Conservation (phyloP, 2,888 invertebrate species). For the Lochmaea capreae region DNA sequence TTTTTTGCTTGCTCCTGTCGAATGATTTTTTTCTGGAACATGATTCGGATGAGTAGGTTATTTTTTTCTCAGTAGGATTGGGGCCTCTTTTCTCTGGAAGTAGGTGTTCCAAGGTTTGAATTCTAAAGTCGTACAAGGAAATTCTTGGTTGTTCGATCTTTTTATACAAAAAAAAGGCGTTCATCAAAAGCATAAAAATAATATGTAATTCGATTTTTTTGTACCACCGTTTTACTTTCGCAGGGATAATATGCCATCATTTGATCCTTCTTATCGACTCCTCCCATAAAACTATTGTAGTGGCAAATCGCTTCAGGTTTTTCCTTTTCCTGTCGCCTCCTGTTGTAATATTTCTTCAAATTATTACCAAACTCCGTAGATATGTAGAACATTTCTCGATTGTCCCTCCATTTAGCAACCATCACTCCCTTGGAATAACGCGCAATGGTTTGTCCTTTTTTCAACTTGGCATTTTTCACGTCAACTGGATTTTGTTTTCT, state of each 20-base stretch:
- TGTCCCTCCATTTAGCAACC: slow-evolving; percentile 55
- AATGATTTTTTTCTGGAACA: slow-evolving; percentile 10
- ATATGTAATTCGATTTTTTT: slow-evolving; percentile 48
- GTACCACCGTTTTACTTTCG: slow-evolving; percentile 50
- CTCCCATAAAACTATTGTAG: too few species aligned
- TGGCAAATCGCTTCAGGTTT: too few species aligned
- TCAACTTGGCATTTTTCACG: too few species aligned
- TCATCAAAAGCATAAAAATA: slow-evolving; percentile 21
- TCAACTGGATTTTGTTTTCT: too few species aligned
- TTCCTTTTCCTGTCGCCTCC: slow-evolving; percentile 28
- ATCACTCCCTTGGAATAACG: slow-evolving; percentile 46
- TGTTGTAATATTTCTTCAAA: slow-evolving; percentile 41
- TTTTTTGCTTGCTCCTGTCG: not conserved
- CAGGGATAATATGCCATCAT: slow-evolving; percentile 50
- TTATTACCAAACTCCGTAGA: slow-evolving; percentile 49
- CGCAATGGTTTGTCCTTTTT: slow-evolving; percentile 41
- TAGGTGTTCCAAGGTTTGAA: slow-evolving; percentile 1
- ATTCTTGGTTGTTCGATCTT: not conserved
- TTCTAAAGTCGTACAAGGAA: too few species aligned
- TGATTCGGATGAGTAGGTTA: not conserved
- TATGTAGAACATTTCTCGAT: slow-evolving; percentile 53
- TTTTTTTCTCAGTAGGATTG: not conserved
- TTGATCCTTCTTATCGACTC: slow-evolving; percentile 48
- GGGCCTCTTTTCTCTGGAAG: slow-evolving; percentile 15
- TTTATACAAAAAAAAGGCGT: slow-evolving; percentile 38